phyloP scores from a whole-genome alignment of 2,797 vertebrate genomes.

The Lepus oiostolus region DNA sequence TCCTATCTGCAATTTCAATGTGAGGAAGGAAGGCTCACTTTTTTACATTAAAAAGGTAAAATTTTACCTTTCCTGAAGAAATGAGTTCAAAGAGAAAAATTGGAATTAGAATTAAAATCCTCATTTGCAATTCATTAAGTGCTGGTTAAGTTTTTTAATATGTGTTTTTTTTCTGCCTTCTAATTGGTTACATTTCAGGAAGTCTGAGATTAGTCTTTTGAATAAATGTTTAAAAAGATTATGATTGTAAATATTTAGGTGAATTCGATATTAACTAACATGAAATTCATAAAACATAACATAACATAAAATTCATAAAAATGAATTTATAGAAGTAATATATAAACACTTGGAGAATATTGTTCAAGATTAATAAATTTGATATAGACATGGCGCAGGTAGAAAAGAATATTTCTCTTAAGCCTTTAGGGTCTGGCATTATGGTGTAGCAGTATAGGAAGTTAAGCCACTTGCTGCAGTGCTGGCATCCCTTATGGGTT shows the following conservation, averaged over 20 bases:
- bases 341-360: slow-evolving; percentile 26
- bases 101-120: slow-evolving; percentile 42
- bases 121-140: slow-evolving; percentile 51
- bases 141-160: slow-evolving; percentile 24
- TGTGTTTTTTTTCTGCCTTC: slow-evolving; percentile 26
- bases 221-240: slow-evolving; percentile 52
- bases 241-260: slow-evolving; percentile 49
- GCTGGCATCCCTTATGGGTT: too few relatives aligned
- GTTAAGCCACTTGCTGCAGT: too few relatives aligned
- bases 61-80: slow-evolving; percentile 30
- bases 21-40: slow-evolving; percentile 4
- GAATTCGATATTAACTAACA: slow-evolving; percentile 27
- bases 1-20: not conserved
- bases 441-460: not conserved
- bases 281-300: not conserved
- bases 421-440: not conserved
- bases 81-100: slow-evolving; percentile 45
- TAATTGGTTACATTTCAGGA: slow-evolving; percentile 1
- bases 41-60: slow-evolving; percentile 62
- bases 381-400: not conserved
- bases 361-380: slow-evolving; percentile 38
- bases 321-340: slow-evolving; percentile 18
- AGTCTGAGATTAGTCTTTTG: slow-evolving; percentile 48
- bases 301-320: not conserved
- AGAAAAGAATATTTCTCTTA: slow-evolving; percentile 42